Base-by-base conservation (phyloP, 1,140 invertebrate species). In the Tetranychus cinnabarinus region DNA sequence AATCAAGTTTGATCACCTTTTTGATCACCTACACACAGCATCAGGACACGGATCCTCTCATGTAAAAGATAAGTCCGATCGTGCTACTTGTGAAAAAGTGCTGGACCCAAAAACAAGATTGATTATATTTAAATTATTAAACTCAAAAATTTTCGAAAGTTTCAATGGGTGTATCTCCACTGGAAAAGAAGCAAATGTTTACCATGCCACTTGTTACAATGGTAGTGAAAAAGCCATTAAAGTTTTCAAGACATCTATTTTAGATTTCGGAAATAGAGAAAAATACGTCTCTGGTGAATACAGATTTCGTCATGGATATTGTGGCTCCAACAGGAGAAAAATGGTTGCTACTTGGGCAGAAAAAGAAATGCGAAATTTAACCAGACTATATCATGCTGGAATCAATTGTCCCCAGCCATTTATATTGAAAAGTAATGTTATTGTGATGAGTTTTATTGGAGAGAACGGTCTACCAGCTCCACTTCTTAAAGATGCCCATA, bases 371-470 rank as follows among this genome's bases (percentile, higher is more conserved):
- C 81, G 85, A 56, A 93, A 93, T 71, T 74, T 93, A 62, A 79
- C 79, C 65, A 77, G 74, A 50, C 69, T 75, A 56, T 62, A 65
- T 35, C 65, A 69, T 47, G 62, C 65, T 59, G 72, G 72, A 42
- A 74, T 92, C 15, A 80, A 80, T 36, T 88, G 86, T 69, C 89
- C 89, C 0, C 76, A 81, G 60, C 84, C 85, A 61, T 75, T 91
- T 23, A 69, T 78, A 10, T 73, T 89, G 31, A 87, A 86, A 69
- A 85, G 86, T 67, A 86, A 93, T 74, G 76, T 93, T 23, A 71
- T 95, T 10, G 78, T 92, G 2, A 88, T 93, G 85, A 80, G 81
- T 1, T 89, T 92, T 69, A 86, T 93, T 68, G 89, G 89, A 0
- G 74, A 78, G 47, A 78, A 87, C 61, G 77, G 78, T 62, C 73